phyloP scores from a whole-genome alignment of 2,888 invertebrate species.

The Trachelus troglodyta region DNA sequence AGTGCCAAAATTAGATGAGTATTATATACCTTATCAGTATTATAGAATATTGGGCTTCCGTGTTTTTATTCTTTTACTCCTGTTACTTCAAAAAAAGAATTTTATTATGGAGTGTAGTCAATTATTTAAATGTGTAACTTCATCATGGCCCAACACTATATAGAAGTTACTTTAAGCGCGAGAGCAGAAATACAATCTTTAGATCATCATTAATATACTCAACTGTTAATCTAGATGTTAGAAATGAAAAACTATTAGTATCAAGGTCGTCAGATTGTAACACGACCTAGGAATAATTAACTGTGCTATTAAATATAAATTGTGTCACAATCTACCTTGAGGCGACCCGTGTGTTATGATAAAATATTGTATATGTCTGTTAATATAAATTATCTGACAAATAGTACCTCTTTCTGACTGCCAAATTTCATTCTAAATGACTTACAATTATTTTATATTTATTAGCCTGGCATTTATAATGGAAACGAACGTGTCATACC shows the following conservation, averaged over 20 bases:
- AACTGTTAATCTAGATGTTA: background rate
- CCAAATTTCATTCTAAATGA: background rate
- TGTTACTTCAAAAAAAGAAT: background rate
- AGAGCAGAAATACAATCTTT: background rate
- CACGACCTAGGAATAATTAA: background rate
- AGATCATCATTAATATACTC: background rate
- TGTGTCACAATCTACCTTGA: background rate
- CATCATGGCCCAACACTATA: background rate
- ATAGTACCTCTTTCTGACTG: background rate
- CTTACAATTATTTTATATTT: conserved; percentile 13
- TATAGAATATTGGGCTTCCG: background rate
- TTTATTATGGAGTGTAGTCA: background rate
- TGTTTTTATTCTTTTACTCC: background rate
- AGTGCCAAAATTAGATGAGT: background rate
- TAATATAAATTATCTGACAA: background rate
- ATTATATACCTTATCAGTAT: background rate
- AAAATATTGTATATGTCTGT: background rate
- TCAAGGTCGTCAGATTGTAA: background rate
- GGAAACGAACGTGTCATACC: background rate
- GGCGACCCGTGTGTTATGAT: background rate
- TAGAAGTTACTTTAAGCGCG: background rate
- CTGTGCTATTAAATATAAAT: background rate
- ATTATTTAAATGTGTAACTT: background rate
- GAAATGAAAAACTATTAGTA: background rate
- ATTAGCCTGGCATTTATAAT: conserved; percentile 15